phyloP scores from a whole-genome alignment of 1,140 invertebrate genomes.

The Bombus huntii region DNA sequence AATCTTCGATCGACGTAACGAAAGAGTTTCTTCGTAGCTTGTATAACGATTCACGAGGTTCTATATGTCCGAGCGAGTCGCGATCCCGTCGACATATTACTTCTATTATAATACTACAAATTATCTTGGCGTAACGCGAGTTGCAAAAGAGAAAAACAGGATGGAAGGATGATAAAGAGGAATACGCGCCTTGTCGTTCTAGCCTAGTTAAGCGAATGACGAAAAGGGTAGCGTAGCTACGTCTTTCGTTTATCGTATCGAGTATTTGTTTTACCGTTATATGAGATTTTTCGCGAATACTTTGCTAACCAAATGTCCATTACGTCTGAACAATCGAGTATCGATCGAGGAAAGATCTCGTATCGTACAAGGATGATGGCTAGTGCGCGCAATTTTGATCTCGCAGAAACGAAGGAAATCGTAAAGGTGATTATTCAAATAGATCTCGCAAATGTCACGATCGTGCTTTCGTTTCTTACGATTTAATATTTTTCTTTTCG shows the following conservation, averaged over 20 bases:
- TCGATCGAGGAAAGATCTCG: neutral
- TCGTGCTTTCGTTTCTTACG: neutral
- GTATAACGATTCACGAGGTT: neutral
- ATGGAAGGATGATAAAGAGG: neutral
- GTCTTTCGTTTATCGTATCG: conserved; percentile 8
- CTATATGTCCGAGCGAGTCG: neutral
- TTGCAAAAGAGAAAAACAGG: neutral
- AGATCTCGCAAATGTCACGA: neutral
- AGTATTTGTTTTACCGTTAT: conserved; percentile 11
- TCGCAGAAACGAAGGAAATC: neutral
- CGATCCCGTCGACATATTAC: neutral
- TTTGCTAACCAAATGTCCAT: neutral
- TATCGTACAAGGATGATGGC: neutral
- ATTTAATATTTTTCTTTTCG: neutral
- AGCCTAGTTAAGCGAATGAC: too few species aligned
- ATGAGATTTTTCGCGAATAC: neutral
- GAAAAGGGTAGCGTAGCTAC: neutral
- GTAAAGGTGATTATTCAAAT: neutral
- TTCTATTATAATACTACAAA: neutral
- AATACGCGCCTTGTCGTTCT: conserved; percentile 28
- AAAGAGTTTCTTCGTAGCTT: neutral
- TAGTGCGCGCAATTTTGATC: neutral
- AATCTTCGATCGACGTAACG: neutral
- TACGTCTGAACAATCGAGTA: neutral
- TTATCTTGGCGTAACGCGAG: neutral